A percentile compares a stretch with the other conserved stretches of the same genome.
These are phyloP conservation scores for Spodoptera exigua DNA, from an alignment of 2,888 invertebrate species.

Conservation along the genomic window DNA sequence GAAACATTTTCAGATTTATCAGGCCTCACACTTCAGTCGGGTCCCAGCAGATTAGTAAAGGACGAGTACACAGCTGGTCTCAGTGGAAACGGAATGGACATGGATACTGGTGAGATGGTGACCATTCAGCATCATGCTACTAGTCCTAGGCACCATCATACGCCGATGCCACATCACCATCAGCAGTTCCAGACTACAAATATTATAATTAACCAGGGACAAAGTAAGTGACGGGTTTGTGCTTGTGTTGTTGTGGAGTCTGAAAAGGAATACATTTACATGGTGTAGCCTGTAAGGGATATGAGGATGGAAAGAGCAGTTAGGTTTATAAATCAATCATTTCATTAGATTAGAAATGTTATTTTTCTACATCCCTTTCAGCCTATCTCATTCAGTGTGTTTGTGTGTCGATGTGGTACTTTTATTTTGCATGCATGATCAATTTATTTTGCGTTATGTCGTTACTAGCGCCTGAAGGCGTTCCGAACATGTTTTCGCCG, in stretches of 20 bases:
- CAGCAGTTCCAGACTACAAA: conserved; percentile 84
- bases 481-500: conserved; percentile 85
- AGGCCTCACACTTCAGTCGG: conserved; percentile 96
- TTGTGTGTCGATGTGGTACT: conserved; percentile 34
- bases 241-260: conserved; percentile 30
- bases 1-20: conserved; percentile 92
- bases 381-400: conserved; percentile 15
- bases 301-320: neutral
- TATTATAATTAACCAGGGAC: conserved; percentile 85
- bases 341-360: neutral
- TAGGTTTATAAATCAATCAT: neutral
- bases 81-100: conserved; percentile 89
- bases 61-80: conserved; percentile 97
- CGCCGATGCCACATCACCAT: conserved; percentile 82
- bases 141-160: conserved; percentile 84
- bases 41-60: conserved; percentile 95
- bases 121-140: conserved; percentile 87
- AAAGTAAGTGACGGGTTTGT: conserved; percentile 71
- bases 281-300: conserved; percentile 1
- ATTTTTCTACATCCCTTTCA: neutral
- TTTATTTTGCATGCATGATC: conserved; percentile 65
- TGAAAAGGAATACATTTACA: conserved; percentile 12
- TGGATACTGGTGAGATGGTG: conserved; percentile 86
- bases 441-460: conserved; percentile 78
- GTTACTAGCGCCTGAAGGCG: conserved; percentile 85